Percentiles rank a stretch among this genome's conserved stretches.
These are phyloP conservation scores for Bovichtus variegatus DNA, from an alignment of 2,797 vertebrate genomes.

Conservation along the genomic window DNA sequence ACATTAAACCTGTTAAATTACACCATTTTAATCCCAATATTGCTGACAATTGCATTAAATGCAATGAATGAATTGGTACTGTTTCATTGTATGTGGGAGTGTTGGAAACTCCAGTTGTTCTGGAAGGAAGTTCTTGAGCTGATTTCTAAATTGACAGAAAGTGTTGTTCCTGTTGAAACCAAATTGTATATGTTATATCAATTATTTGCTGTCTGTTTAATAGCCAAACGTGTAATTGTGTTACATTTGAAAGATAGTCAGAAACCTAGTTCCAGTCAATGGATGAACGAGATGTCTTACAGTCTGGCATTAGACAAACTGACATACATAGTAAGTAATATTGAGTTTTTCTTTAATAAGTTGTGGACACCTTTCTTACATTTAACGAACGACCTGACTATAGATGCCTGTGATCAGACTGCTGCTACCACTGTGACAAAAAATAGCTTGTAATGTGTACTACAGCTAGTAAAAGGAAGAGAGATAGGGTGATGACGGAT, in stretches of 20 bases:
- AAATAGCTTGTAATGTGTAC: too few species aligned
- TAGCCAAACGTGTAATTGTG: background rate
- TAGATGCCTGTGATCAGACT: too few species aligned
- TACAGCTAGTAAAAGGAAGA: too few species aligned
- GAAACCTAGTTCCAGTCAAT: background rate
- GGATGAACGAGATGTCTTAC: background rate
- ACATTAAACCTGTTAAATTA: background rate
- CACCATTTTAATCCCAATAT: background rate
- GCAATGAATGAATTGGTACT: background rate
- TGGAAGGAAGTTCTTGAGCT: background rate
- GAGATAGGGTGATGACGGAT: too few species aligned
- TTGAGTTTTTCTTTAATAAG: too few species aligned
- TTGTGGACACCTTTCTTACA: too few species aligned
- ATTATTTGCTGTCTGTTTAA: background rate
- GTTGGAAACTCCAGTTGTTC: background rate
- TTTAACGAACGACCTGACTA: too few species aligned
- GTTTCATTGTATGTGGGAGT: background rate
- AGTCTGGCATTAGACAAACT: background rate
- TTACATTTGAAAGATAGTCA: background rate
- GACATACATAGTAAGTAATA: too few species aligned
- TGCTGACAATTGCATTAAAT: background rate
- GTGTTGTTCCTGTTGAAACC: background rate
- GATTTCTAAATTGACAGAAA: background rate
- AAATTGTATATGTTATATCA: background rate
- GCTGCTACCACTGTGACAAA: too few species aligned